Percentiles rank a stretch among this genome's conserved stretches.
Conservation (phyloP, 2,888 invertebrate genomes). For the Pomacea canaliculata region DNA sequence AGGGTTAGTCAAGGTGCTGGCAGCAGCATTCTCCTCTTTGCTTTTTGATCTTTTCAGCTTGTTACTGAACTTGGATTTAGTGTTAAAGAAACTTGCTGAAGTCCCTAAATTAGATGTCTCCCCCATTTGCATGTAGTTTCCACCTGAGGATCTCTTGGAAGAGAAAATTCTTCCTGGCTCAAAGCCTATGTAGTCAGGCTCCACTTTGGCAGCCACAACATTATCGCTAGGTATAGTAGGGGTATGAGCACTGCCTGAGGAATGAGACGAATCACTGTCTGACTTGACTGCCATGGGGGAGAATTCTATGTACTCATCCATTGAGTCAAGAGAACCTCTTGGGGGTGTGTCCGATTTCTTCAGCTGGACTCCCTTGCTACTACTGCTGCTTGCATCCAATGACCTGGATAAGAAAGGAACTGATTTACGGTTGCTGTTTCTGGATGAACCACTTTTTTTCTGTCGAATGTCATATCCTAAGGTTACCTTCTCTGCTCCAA, state of each 20-base stretch:
- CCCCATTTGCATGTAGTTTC: background rate
- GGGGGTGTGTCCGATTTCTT: constrained; percentile 14
- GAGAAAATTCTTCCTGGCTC: constrained; percentile 34
- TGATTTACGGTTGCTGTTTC: background rate
- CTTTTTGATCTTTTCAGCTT: constrained; percentile 9
- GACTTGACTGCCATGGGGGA: constrained; percentile 25
- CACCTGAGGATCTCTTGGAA: background rate
- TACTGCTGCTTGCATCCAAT: constrained; percentile 3
- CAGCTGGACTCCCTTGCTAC: constrained; percentile 5
- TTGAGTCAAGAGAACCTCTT: constrained; percentile 5
- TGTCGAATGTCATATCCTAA: constrained; percentile 30
- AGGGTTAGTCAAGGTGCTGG: no score
- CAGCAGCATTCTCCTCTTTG: constrained; percentile 8
- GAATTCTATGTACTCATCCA: constrained; percentile 41
- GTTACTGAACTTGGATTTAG: background rate
- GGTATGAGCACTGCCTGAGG: constrained; percentile 4
- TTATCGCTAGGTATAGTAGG: background rate
- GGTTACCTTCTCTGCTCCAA: constrained; percentile 9
- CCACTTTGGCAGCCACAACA: constrained; percentile 11
- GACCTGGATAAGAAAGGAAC: constrained; percentile 6
- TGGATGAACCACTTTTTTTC: constrained; percentile 22
- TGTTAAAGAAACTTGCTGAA: background rate
- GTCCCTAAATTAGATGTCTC: background rate
- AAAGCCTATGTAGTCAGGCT: constrained; percentile 41
- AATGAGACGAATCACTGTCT: constrained; percentile 17